Base-by-base conservation (phyloP, 2,888 invertebrate genomes). In the Mythimna loreyi region DNA sequence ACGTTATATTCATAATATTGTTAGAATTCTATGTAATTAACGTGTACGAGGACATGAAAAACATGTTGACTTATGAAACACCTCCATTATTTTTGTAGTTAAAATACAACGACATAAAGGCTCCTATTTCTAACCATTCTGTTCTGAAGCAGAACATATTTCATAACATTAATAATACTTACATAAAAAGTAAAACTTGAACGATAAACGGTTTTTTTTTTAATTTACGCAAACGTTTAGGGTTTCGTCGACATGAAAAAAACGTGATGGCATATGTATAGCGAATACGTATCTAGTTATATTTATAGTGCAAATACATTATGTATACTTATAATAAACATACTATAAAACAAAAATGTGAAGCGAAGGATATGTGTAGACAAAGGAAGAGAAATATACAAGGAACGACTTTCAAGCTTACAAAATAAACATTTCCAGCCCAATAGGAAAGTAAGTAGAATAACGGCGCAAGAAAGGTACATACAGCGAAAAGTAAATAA, bases 251-350 rank as follows among this genome's bases (percentile, higher is more conserved):
- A 9, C 36, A 58, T 67, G 13, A 63, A 64, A 57, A 6, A 56
- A 69, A 74, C 63, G 63, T 21, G 59, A 45, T 66, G 77, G 73
- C 68, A 80, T 74, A 78, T 80, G 74, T 75, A 77, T 80, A 81
- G 77, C 65, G 69, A 67, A 75, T 80, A 79, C 79, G 75, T 80
- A 78, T 70, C 43, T 66, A 67, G 56, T 69, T 58, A 66, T 66
- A 75, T 50, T 66, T 58, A 75, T 61, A 50, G 62, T 69, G 65
- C 71, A 65, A 65, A 57, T 50, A 49, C 58, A 45, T 57, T 63
- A 21, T 49, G 53, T 33, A 52, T 50, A 67, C 23, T 25, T 30
- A 67, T 45, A 60, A 30, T 23, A 56, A 61, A 55, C 30, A 73
- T 56, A 40, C 57, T 40, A 40, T 60, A 47, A 33, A 33, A 67